Base-by-base conservation (phyloP, 2,113 vertebrate genomes). In the Sitta europaea region DNA sequence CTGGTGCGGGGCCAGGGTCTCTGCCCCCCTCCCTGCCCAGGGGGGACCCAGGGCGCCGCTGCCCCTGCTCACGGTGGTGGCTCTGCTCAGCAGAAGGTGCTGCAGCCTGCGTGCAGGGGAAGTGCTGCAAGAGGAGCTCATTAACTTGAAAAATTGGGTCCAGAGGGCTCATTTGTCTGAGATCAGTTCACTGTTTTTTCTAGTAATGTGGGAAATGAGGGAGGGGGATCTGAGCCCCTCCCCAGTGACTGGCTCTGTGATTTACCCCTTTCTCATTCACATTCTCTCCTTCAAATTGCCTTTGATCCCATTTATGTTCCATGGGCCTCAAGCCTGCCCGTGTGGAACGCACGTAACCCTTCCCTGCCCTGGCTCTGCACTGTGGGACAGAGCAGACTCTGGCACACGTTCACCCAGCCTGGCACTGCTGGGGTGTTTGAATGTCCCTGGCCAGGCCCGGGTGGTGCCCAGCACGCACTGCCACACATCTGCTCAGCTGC, bases 131-230 rank as follows among this genome's bases (percentile, higher is more conserved):
- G 87, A 47, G 80, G 75, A 96, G 91, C 80, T 97, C 95, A 72
- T 96, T 95, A 95, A 61, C 59, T 65, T 84, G 90, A 92, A 54
- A 61, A 85, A 95, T 88, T 29, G 88, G 59, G 84, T 92, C 94
- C 77, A 70, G 54, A 71, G 90, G 94, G 76, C 94, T 94, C 90
- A 59, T 96, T 93, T 94, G 67, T 91, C 74, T 77, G 95, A 33
- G 67, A 84, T 8, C 67, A 43, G 82, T 29, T 86, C 94, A 4
- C 50, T 79, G 80, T 61, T 94, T 76, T 74, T 57, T 65, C 70
- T 76, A 27, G 66, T 81, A 78, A 87, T 79, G 81, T 65, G 47
- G 65, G 29, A 91, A 87, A 92, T 18, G 84, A 94, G 87, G 45
- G 65, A 75, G 87, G 62, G 87, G 77, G 80, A 50, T 40, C 76